These are phyloP conservation scores for Temnothorax unifasciatus DNA, from an alignment of 2,888 invertebrate genomes.

Conservation along the genomic window DNA sequence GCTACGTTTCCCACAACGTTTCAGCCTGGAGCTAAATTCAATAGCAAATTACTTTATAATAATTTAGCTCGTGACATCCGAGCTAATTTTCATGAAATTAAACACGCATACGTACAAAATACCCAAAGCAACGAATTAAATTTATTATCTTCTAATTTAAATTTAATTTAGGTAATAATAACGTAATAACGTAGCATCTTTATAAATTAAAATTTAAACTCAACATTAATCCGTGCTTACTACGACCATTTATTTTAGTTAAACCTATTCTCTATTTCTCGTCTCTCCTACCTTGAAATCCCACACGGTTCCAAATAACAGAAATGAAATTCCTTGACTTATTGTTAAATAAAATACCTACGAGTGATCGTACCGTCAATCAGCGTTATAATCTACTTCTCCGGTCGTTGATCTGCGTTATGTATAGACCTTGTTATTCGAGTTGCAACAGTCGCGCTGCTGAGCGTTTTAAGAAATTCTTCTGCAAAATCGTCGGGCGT, in stretches of 20 bases:
- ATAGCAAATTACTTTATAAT: slow-evolving; percentile 16
- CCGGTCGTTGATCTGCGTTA: neutral
- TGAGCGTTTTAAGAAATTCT: neutral
- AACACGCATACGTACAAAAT: neutral
- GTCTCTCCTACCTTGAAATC: neutral
- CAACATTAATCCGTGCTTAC: neutral
- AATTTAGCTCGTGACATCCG: neutral
- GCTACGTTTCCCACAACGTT: neutral
- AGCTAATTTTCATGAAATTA: slow-evolving; percentile 16
- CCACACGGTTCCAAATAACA: neutral
- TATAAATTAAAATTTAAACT: slow-evolving; percentile 28
- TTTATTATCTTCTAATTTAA: slow-evolving; percentile 4
- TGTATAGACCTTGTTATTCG: neutral
- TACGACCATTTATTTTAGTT: slow-evolving; percentile 17
- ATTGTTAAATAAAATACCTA: neutral
- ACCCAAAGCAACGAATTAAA: neutral
- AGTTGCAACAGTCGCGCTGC: neutral
- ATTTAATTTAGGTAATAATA: slow-evolving; percentile 14
- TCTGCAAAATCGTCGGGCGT: neutral
- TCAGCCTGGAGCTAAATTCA: neutral
- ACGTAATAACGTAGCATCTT: neutral
- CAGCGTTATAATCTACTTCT: neutral
- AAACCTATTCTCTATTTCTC: neutral
- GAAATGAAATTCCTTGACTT: slow-evolving; percentile 9
- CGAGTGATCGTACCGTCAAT: neutral